Base-by-base conservation (phyloP, 2,797 vertebrate species). In the Ctenopoma kingsleyae region DNA sequence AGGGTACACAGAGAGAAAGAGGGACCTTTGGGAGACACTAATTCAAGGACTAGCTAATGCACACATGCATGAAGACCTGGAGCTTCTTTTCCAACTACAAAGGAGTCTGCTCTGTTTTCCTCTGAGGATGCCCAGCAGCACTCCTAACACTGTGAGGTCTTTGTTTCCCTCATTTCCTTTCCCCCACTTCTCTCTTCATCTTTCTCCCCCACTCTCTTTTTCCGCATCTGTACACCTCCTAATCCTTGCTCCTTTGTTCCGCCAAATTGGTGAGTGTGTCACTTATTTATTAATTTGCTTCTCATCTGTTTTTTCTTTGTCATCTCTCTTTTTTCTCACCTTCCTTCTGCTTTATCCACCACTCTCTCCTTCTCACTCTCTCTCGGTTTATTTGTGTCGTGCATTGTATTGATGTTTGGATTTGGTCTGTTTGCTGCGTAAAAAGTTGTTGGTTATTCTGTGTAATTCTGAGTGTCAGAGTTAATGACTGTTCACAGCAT, bases 71-170 rank as follows among this genome's bases (percentile, higher is more conserved):
- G 77, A 87, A 89, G 86, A 91, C 87, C 84, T 81, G 82, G 54
- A 87, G 86, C 87, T 88, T 88, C 83, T 74, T 84, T 75, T 83
- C 8, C 67, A 82, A 87, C 86, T 88, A 91, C 87, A 92, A 90
- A 91, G 90, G 76, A 82, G 78, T 75, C 74, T 71, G 77, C 81
- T 82, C 69, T 62, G 73, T 84, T 87, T 79, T 89, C 88, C 91
- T 90, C 75, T 72, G 80, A 91, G 88, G 88, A 90, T 76, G 82
- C 83, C 85, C 88, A 76, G 88, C 84, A 91, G 89, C 88, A 71
- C 85, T 87, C 82, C 71, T 4, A 84, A 67, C 88, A 82, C 84
- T 86, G 87, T 86, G 89, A 82, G 88, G 87, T 88, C 89, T 90
- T 87, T 90, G 85, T 90, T 81, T 85, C 77, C 50, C 70, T 81